Evolutionary conservation across 92 coral and sea anemone genomes (phyloP).

Genomic region (Galaxea fascicularis): DNA sequence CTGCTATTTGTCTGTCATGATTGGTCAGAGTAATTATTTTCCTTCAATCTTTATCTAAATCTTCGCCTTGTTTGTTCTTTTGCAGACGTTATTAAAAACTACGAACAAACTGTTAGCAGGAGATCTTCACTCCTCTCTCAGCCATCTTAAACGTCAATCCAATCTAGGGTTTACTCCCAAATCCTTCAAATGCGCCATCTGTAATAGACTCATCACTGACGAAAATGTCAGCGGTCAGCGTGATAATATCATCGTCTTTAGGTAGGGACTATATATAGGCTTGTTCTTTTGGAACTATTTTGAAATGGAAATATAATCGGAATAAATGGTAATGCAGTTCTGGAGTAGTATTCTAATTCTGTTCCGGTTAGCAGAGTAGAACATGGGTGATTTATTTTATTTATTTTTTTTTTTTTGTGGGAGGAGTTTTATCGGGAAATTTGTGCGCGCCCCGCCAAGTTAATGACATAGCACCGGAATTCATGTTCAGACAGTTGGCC

Average conservation of each 20-base stretch:
- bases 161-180: constrained; percentile 77
- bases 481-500: too few species aligned
- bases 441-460: neutral
- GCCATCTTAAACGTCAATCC: constrained; percentile 67
- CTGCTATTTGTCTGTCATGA: too few species aligned
- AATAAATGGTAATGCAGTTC: too few species aligned
- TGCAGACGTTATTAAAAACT: constrained; percentile 88
- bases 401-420: too few species aligned
- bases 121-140: constrained; percentile 89
- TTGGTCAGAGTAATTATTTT: too few species aligned
- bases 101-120: constrained; percentile 88
- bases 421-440: too few species aligned
- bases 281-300: neutral
- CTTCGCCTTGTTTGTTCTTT: neutral
- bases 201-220: constrained; percentile 70
- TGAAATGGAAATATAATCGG: neutral
- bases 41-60: neutral
- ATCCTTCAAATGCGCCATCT: constrained; percentile 72
- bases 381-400: too few species aligned
- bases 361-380: too few species aligned
- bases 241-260: constrained; percentile 67
- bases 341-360: too few species aligned
- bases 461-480: too few species aligned
- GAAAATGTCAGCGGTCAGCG: constrained; percentile 65
- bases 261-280: constrained; percentile 47